Base-by-base conservation (phyloP, 92 coral and sea anemone species). In the Heteractis magnifica region DNA sequence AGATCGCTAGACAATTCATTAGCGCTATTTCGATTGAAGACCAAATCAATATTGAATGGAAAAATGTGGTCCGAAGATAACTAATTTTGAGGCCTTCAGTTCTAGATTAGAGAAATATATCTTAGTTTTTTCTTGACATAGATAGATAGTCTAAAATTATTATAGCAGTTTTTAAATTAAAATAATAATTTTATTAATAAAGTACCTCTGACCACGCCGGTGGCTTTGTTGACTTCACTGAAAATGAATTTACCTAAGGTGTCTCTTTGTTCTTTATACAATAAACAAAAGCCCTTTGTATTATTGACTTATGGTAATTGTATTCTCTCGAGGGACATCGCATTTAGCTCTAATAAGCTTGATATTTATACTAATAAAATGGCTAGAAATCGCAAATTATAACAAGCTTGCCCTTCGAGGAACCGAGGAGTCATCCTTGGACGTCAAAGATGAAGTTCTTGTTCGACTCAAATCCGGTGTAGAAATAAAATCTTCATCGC, bases 401-500 rank as follows among this genome's bases (percentile, higher is more conserved):
- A 81, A 51, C 23, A 81, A 81, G 51, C 84, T 85, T 5, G 88
- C 88, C 34, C 83, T 85, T 77, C 88, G 68, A n/a, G 74, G 82
- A 6, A 78, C 21, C 34, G 62, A 7, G 12, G 72, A 50, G 19
- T 21, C 77, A 41, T 81, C 85, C 6, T 26, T 58, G 19, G 60
- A 34, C 44, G 44, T 34, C 56, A 59, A 8, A 26, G 76, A 65
- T 6, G 80, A 18, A 10, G 88, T 19, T 9, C 26, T 13, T 2
- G 34, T 51, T 20, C 81, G 64, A 51, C 82, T 62, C 65, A 85
- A 85, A 14, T 85, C 88, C 5, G 88, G 82, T 11, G 77, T 77
- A 5, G 88, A 85, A 64, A 77, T 77, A 78, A 50, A 85, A 9
- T 85, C 88, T 19, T 85, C 88, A 34, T 79, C 88, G 71, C 82